These are phyloP conservation scores for Porites cylindrica DNA, from an alignment of 92 coral and sea anemone species.

Conservation along the genomic window DNA sequence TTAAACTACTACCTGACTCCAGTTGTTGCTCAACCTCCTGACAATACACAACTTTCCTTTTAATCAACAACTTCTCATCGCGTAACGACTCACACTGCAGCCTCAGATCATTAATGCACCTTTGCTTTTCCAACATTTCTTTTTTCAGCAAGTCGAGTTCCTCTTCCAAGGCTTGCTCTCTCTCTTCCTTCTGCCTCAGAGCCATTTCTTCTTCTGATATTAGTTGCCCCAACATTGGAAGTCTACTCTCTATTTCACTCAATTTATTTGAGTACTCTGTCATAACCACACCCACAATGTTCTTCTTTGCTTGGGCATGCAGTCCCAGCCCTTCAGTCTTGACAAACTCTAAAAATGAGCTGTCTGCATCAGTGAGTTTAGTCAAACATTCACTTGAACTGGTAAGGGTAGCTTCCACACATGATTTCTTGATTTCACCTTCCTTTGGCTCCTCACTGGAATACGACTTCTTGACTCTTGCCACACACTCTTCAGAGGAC, in stretches of 20 bases:
- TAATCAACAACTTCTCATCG: not conserved
- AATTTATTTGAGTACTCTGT: constrained; percentile 7
- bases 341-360: constrained; percentile 24
- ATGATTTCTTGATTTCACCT: not conserved
- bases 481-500: not conserved
- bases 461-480: not conserved
- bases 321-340: constrained; percentile 11
- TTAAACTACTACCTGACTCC: not conserved
- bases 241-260: not conserved
- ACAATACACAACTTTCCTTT: constrained; percentile 22
- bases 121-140: constrained; percentile 8
- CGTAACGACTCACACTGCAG: not conserved
- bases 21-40: not conserved
- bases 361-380: constrained; percentile 21
- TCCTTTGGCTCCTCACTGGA: not conserved
- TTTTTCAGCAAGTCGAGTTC: constrained; percentile 21
- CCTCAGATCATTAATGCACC: constrained; percentile 4
- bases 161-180: not conserved
- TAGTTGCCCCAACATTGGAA: constrained; percentile 22
- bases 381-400: not conserved
- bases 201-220: constrained; percentile 9
- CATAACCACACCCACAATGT: constrained; percentile 19
- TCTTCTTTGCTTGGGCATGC: not conserved
- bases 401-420: not conserved
- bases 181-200: not conserved